Evolutionary conservation across 1,140 invertebrate species (phyloP), one percentile per base, ranked within the genome.

Genomic region (Ectropis grisescens): DNA sequence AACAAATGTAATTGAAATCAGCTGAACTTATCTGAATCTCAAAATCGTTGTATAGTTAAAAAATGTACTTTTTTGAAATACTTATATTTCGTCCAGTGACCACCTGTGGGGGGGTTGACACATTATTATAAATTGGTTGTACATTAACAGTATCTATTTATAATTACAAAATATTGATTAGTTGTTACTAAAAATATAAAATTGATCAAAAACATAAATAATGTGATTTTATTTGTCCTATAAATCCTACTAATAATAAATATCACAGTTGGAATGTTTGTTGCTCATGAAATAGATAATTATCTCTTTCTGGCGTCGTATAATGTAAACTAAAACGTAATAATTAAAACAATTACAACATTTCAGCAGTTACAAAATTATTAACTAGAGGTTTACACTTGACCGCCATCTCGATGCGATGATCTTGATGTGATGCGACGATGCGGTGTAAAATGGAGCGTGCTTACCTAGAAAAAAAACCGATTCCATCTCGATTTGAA

Each of bases 151-250:
- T 72, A 69, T 55, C 54, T 80, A 71, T 80, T 71, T 75, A 72
- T 76, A 69, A 75, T 68, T 75, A 61, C n/a, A 71, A 26, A 76
- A 74, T 62, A 72, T 72, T 81, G 69, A 74, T 76, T 81, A 81
- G 67, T 74, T 76, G 76, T 81, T 81, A 81, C 65, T 75, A 60
- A 81, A 80, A 78, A 78, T 75, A 76, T 52, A 71, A 70, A 76
- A 80, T 78, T 57, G 52, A 72, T 71, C 57, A 61, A 66, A 68
- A 44, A 30, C 8, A 16, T 40, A 25, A 25, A 7, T 34, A 8
- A 19, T 33, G 13, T n/a, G n/a, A n/a, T 50, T 50, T 50, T 27
- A 40, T 33, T 39, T 2, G n/a, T 27, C 19, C 19, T 11, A 29
- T 22, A 23, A 22, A 22, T 5, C 19, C 19, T 22, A 22, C 19